A percentile compares a stretch with the other conserved stretches of the same genome.
phyloP scores from a whole-genome alignment of 2,797 vertebrate genomes.

The Loriculus beryllinus region DNA sequence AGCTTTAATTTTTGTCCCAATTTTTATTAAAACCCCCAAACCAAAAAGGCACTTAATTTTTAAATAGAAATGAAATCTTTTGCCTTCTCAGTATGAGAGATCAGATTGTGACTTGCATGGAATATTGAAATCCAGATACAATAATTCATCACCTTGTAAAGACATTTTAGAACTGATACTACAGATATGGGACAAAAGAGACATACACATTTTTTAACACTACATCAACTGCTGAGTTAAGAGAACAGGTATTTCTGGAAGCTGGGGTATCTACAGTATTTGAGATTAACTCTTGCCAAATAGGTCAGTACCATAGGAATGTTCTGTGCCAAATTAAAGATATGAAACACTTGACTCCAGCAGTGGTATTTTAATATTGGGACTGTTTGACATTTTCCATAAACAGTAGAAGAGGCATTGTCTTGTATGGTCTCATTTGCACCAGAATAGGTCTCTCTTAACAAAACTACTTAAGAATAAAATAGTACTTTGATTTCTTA shows the following conservation, averaged over 20 bases:
- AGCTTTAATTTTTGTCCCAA: neutral
- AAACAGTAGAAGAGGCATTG: neutral
- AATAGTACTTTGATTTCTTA: neutral
- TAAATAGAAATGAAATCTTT: neutral
- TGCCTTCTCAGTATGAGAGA: neutral
- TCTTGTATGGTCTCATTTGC: neutral
- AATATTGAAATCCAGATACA: neutral
- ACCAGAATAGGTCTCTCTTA: neutral
- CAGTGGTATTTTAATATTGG: neutral
- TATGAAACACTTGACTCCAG: neutral
- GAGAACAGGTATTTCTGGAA: neutral
- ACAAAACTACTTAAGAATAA: neutral
- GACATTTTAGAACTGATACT: neutral
- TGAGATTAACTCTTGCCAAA: neutral
- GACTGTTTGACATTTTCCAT: neutral
- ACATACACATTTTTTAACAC: neutral
- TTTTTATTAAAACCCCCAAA: neutral
- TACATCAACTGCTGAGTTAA: neutral
- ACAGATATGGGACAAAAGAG: neutral
- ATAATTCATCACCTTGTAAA: neutral
- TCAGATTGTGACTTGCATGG: neutral
- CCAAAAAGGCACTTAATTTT: neutral
- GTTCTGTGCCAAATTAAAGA: neutral
- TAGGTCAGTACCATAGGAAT: neutral
- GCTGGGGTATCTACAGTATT: neutral